Evolutionary conservation across 64 coral and sea anemone species (phyloP), one percentile per base, ranked within the genome.

Genomic region (Dendrophyllia cribrosa): DNA sequence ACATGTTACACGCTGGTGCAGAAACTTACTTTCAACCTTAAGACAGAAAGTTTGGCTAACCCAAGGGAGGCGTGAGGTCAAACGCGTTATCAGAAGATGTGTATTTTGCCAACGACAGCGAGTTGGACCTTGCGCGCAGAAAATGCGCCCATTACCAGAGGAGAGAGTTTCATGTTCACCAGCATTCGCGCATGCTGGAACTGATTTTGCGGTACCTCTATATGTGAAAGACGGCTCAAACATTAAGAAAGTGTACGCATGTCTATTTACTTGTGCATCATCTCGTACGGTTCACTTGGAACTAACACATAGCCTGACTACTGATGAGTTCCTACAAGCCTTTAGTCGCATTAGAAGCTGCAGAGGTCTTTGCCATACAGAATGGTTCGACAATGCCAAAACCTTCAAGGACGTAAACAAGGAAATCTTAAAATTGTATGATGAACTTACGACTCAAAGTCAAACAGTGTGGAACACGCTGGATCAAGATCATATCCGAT

Each of bases 191-290:
- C 45, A 89, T 58, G 23, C 89, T 74, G 89, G 84, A 52, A 51
- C 90, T n/a, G 94, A 95, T 43, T 91, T 89, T 66, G 83, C 94
- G 0, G 87, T 87, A 20, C 82, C 83, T 17, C 9, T 90, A 0
- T 87, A 47, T 49, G 24, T 90, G 5, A 86, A 60, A 71, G 92
- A 83, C 16, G 75, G 56, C 2, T 73, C 63, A 25, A 43, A 51
- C 20, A 76, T 63, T n/a, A 21, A 73, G 47, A 95, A 95, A 34
- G 45, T 52, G 2, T 91, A 90, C 59, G 61, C 91, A 16, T 88
- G 59, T 17, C 49, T 92, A 4, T 92, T 75, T 47, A 91, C 87
- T 2, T 95, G 93, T 48, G 69, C 78, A 10, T 67, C 80, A 15
- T 86, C 72, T 22, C 86, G 89, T 43, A 66, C 51, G 48, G 20